phyloP scores from a whole-genome alignment of 2,113 vertebrate species.

The Ctenomys sociabilis region DNA sequence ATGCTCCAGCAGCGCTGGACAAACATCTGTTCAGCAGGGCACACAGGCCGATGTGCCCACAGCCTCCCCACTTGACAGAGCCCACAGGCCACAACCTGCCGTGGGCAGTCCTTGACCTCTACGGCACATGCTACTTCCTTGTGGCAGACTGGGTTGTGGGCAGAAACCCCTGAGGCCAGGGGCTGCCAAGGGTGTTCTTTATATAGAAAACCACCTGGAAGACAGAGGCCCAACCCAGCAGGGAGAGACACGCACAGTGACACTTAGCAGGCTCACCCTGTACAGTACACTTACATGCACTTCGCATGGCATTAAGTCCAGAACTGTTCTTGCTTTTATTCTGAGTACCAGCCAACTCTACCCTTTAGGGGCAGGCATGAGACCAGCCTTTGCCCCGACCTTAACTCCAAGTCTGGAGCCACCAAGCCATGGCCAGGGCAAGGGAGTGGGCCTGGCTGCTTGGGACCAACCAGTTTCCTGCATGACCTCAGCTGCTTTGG shows the following conservation, averaged over 20 bases:
- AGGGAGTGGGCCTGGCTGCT: neutral
- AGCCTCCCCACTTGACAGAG: neutral
- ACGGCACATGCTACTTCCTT: neutral
- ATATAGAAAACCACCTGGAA: neutral
- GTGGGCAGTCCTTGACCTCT: conserved; percentile 5
- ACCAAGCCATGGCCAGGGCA: neutral
- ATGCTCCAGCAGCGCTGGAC: neutral
- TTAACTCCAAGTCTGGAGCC: neutral
- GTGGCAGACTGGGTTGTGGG: neutral
- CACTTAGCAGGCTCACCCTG: neutral
- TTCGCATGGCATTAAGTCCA: neutral
- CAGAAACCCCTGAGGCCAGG: neutral
- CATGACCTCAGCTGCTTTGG: neutral
- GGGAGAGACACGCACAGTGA: neutral
- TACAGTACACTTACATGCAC: rapidly evolving
- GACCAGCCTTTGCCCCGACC: neutral
- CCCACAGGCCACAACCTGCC: neutral
- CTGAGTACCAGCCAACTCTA: neutral
- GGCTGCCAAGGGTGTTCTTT: neutral
- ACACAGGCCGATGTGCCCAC: rapidly evolving
- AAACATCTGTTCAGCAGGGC: conserved; percentile 38
- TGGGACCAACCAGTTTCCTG: neutral
- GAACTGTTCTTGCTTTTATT: neutral
- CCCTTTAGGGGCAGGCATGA: neutral
- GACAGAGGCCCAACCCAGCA: neutral